Evolutionary conservation across 1,140 invertebrate genomes (phyloP), one percentile per base, ranked within the genome.

Genomic region (Pteromalus puparum): DNA sequence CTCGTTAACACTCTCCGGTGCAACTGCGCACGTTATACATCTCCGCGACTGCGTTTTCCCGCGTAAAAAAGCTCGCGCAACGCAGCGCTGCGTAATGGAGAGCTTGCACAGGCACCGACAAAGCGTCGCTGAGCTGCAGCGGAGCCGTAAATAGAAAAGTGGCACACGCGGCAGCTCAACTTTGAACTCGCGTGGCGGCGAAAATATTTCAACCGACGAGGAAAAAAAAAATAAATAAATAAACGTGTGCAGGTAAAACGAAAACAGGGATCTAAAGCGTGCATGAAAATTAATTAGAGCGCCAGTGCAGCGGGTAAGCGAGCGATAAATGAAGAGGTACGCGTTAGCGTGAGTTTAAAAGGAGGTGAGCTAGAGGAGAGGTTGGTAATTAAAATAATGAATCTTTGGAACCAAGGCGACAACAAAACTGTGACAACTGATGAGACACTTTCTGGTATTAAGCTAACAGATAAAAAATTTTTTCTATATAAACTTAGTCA

Each of bases 301-400:
- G 65, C 46, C 74, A n/a, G 21, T 68, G 61, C 78, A 42, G 74
- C 26, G n/a, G 10, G 34, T 61, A 34, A 73, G 80, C 65, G 28
- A 72, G 67, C 73, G 42, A 10, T 78, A 82, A 82, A 85, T 82
- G 84, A 85, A 85, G 84, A 82, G 84, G 46, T 30, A 65, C 28
- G 24, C n/a, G 46, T 38, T 24, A 12, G 28, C 34, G 34, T 0
- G 30, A 84, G 80, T 48, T 30, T 85, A 74, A 82, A 82, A 82
- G 15, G 72, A 70, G 80, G 38, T 5, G 4, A 10, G 77, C 28
- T 76, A n/a, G 42, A n/a, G 28, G 13, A 72, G 72, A 73, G 42
- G 74, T 61, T 42, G 80, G 67, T 79, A 85, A 79, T 85, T 85
- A 82, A 85, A 82, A 78, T 85, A 78, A 85, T 85, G 79, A 85